Evolutionary conservation across 2,888 invertebrate genomes (phyloP), one percentile per base, ranked within the genome.

Genomic region (Dysmachus trigonus): DNA sequence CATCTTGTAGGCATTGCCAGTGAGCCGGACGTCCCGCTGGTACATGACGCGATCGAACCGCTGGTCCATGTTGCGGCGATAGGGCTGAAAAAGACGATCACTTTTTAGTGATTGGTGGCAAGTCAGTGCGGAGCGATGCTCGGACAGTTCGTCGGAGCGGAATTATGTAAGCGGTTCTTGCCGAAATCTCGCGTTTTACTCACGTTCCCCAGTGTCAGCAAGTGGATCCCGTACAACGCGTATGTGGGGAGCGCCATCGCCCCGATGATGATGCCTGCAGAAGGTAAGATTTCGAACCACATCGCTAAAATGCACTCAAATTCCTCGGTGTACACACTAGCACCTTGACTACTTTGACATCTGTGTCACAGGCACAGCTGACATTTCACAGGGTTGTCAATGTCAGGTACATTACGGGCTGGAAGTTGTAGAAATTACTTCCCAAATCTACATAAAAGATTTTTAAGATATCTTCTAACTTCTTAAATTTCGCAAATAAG

Each of bases 241-340:
- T 93, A 94, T 88, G 94, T 94, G 15, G 95, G 95, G 86, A 95
- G 88, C 18, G 94, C 93, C 88, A 95, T 85, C 1, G 93, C 94
- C 53, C 93, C 94, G 73, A 93, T 92, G 84, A 95, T 94, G 87
- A 95, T 94, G 87, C 92, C 93, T 88, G 94, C 93, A 89, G 94
- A 93, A 15, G 95, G 95, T 89, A 95, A 89, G 90, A 95, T 94
- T 94, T 95, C 95, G 91, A 94, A 95, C 95, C 95, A 95, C 95
- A 95, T 95, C 90, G 89, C 91, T 8, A 38, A 38, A 41, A 8
- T 41, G 41, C 51, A 53, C 7, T 10, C 22, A 2, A 62, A 27
- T 22, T 8, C 7, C 8, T 62, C 22, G 18, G 27, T 22, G 18
- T 18, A 62, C 22, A 62, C 22, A 62, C 27, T 0, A 27, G 22